Conservation (phyloP, 30 jellyfish, hydroid and myxozoan species). For the Turritopsis rubra region DNA sequence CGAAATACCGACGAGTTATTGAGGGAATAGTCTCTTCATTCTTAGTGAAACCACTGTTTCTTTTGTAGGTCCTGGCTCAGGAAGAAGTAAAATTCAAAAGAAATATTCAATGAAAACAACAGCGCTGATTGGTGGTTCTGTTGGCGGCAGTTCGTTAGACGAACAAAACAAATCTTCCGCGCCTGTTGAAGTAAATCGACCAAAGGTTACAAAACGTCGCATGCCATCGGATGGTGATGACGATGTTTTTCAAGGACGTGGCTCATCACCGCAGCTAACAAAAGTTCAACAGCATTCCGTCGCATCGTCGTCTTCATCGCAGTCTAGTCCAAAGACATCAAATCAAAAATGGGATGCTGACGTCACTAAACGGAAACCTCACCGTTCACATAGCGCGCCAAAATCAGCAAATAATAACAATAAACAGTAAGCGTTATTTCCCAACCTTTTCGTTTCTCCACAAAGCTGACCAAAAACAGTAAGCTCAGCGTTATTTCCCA, state of each 20-base stretch:
- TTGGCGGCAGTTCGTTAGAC: background rate
- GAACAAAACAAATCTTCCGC: background rate
- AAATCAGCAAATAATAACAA: background rate
- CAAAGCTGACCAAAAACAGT: background rate
- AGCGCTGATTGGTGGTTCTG: conserved; percentile 55
- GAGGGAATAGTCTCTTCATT: too few relatives aligned
- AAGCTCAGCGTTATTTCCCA: too few relatives aligned
- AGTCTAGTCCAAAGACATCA: background rate
- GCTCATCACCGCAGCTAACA: background rate
- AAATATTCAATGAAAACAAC: conserved; percentile 95
- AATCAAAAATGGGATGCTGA: conserved; percentile 12
- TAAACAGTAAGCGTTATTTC: background rate
- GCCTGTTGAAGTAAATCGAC: background rate
- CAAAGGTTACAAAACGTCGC: background rate
- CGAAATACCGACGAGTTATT: too few relatives aligned
- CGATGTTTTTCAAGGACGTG: background rate
- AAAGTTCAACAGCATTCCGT: background rate
- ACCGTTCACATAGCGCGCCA: background rate
- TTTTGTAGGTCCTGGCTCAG: conserved; percentile 92
- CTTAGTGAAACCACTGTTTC: too few relatives aligned
- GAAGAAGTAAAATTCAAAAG: conserved; percentile 74
- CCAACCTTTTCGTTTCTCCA: background rate
- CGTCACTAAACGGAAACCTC: background rate
- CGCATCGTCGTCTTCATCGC: background rate
- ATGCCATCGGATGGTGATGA: conserved; percentile 8